Conservation (phyloP, 1,140 invertebrate species). For the Calosoma granatense region DNA sequence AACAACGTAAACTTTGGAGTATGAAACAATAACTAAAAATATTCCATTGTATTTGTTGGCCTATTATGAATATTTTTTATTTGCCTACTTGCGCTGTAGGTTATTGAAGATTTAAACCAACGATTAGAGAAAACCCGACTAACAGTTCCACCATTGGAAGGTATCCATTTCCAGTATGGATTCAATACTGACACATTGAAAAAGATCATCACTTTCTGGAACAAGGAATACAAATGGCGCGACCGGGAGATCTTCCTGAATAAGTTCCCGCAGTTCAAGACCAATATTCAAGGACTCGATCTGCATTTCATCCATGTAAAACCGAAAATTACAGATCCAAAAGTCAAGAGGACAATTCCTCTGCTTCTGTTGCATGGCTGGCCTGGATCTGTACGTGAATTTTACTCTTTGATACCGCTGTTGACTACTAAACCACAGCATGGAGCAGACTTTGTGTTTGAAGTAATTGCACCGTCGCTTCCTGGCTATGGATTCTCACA, state of each 20-base stretch:
- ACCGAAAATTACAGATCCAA: slow-evolving; percentile 41
- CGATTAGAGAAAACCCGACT: slow-evolving; percentile 41
- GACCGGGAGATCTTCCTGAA: slow-evolving; percentile 54
- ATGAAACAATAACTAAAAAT: no score
- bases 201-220: slow-evolving; percentile 49
- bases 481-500: slow-evolving; percentile 64
- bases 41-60: no score
- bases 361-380: slow-evolving; percentile 78
- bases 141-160: slow-evolving; percentile 48
- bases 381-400: slow-evolving; percentile 82
- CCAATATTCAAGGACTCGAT: slow-evolving; percentile 56
- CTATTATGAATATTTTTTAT: slow-evolving; percentile 12
- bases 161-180: slow-evolving; percentile 59
- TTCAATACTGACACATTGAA: slow-evolving; percentile 55
- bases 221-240: slow-evolving; percentile 58
- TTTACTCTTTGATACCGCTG: slow-evolving; percentile 69
- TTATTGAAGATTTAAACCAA: slow-evolving; percentile 45
- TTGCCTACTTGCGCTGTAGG: no score
- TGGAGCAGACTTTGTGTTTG: slow-evolving; percentile 59
- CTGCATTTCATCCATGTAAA: slow-evolving; percentile 61
- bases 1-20: no score
- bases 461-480: slow-evolving; percentile 64
- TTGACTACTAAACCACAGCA: slow-evolving; percentile 46
- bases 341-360: slow-evolving; percentile 44
- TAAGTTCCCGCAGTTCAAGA: slow-evolving; percentile 56